These are phyloP conservation scores for Erythrocercus mccallii DNA, from an alignment of 2,113 vertebrate genomes.

Conservation along the genomic window DNA sequence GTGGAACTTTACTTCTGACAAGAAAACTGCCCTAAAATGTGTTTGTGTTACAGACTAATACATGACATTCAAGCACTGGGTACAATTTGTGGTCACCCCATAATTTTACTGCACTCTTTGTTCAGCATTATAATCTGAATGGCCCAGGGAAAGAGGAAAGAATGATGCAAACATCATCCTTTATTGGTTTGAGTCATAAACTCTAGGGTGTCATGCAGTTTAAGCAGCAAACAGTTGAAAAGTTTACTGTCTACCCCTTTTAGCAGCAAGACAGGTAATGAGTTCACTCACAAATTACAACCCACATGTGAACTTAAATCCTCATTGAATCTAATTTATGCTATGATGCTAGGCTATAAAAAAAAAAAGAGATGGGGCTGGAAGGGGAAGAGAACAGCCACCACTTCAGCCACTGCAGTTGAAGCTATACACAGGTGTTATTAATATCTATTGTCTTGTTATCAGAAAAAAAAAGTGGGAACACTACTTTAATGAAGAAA, in stretches of 20 bases:
- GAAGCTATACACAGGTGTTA: background rate
- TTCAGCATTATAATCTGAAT: background rate
- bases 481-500: background rate
- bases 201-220: background rate
- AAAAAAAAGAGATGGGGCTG: accelerated
- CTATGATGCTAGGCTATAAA: background rate
- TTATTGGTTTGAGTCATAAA: background rate
- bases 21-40: background rate
- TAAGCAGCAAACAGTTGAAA: background rate
- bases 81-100: background rate
- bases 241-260: background rate
- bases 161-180: background rate
- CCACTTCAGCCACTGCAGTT: background rate
- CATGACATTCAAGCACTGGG: background rate
- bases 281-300: background rate
- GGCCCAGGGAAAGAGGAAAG: background rate
- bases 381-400: accelerated
- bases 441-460: background rate
- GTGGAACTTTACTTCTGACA: background rate
- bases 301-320: background rate
- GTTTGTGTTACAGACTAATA: background rate
- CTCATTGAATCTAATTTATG: background rate
- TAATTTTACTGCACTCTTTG: background rate
- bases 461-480: background rate
- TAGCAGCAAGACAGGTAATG: background rate